phyloP scores from a whole-genome alignment of 2,797 vertebrate species.

The Sebastes hopkinsi region DNA sequence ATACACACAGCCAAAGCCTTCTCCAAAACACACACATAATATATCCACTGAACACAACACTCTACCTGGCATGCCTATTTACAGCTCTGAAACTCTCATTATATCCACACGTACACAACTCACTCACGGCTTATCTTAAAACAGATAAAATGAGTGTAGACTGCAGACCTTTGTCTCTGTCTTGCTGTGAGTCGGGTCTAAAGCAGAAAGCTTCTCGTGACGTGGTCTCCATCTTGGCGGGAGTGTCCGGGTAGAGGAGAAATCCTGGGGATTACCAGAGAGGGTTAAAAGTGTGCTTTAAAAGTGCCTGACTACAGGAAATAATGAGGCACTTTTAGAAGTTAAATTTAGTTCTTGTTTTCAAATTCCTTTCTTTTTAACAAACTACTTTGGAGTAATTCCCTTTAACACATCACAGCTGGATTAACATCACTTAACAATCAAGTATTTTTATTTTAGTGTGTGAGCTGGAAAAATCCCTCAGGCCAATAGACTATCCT shows the following conservation, averaged over 20 bases:
- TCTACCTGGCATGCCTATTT: background rate
- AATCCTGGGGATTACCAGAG: conserved; percentile 52
- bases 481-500: background rate
- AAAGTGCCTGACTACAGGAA: background rate
- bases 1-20: background rate
- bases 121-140: background rate
- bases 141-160: conserved; percentile 28
- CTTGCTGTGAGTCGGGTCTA: conserved; percentile 35
- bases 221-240: conserved; percentile 76
- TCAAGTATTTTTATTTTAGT: background rate
- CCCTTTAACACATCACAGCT: background rate
- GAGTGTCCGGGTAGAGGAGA: conserved; percentile 77
- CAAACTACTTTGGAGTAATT: background rate
- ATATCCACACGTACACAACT: background rate
- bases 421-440: background rate
- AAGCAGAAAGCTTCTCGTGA: conserved; percentile 72
- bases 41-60: background rate
- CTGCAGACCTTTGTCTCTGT: conserved; percentile 57
- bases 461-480: background rate
- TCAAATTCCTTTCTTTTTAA: background rate
- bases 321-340: background rate
- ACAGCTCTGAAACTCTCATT: background rate
- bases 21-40: background rate
- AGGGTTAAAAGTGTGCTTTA: background rate
- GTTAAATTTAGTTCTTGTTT: background rate